These are phyloP conservation scores for Metopolophium dirhodum DNA, from an alignment of 1,140 invertebrate species.

Conservation along the genomic window DNA sequence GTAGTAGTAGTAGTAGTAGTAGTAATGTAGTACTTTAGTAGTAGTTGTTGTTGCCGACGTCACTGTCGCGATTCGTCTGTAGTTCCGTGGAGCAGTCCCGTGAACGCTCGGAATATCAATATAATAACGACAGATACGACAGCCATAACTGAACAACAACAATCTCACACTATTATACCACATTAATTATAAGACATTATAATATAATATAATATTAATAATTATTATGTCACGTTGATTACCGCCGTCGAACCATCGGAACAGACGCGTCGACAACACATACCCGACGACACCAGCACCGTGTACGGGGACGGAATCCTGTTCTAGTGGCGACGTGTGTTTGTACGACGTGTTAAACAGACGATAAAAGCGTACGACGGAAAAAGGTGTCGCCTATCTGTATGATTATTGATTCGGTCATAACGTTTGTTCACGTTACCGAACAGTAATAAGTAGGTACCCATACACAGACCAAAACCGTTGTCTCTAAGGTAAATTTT, in stretches of 20 bases:
- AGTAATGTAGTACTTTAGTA: neutral
- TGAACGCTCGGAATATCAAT: neutral
- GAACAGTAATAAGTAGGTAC: neutral
- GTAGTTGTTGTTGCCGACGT: neutral
- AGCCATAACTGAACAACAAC: neutral
- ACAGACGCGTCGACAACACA: neutral
- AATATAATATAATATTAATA: too few species aligned
- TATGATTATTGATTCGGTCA: neutral
- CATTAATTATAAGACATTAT: neutral
- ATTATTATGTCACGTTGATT: neutral
- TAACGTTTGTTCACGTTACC: neutral
- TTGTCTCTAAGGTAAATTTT: constrained; percentile 2
- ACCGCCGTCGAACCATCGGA: neutral
- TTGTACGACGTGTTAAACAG: neutral
- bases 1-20: too few species aligned
- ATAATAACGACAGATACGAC: neutral
- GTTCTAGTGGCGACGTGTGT: neutral
- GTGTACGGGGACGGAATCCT: neutral
- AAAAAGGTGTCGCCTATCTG: neutral
- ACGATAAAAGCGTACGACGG: neutral
- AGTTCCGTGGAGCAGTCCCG: neutral
- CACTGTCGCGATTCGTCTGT: neutral
- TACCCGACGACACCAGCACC: neutral
- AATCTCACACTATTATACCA: neutral
- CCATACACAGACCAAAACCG: neutral